phyloP scores from a whole-genome alignment of 2,888 invertebrate species.

The Thereva nobilitata region DNA sequence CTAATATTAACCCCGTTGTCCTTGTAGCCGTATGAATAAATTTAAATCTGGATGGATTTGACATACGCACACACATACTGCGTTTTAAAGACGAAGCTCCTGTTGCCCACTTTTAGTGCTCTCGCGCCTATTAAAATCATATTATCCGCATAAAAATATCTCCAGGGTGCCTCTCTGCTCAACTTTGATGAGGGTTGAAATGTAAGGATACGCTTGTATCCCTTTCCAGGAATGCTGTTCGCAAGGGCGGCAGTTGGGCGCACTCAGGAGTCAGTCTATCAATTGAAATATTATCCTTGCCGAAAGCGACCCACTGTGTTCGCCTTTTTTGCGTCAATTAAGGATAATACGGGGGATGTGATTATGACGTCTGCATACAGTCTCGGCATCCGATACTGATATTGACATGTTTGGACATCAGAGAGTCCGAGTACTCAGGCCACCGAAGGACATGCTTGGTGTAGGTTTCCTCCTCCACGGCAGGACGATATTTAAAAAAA shows the following conservation, averaged over 20 bases:
- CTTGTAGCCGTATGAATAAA: slow-evolving; percentile 37
- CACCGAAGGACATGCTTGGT: not conserved
- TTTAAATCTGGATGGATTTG: slow-evolving; percentile 32
- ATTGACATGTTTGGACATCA: slow-evolving; percentile 12
- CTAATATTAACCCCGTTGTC: slow-evolving; percentile 29
- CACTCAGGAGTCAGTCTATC: slow-evolving; percentile 19
- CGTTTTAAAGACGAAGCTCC: slow-evolving; percentile 1
- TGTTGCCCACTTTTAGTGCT: slow-evolving; percentile 41
- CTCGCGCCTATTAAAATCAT: slow-evolving; percentile 52
- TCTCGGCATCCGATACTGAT: slow-evolving; percentile 9
- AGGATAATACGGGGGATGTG: slow-evolving; percentile 28
- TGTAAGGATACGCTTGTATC: not conserved
- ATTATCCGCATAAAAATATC: slow-evolving; percentile 52
- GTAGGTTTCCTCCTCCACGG: not conserved
- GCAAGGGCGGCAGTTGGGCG: not conserved
- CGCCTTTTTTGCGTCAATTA: slow-evolving; percentile 35
- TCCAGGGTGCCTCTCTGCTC: slow-evolving; percentile 45
- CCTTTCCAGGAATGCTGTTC: not conserved
- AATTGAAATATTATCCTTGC: slow-evolving; percentile 37
- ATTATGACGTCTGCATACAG: slow-evolving; percentile 22
- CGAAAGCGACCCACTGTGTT: slow-evolving; percentile 28
- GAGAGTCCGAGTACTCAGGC: not conserved
- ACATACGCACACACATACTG: no score
- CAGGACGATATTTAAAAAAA: not conserved
- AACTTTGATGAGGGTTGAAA: slow-evolving; percentile 9